phyloP scores from a whole-genome alignment of 2,113 vertebrate genomes.

The Monopterus albus region DNA sequence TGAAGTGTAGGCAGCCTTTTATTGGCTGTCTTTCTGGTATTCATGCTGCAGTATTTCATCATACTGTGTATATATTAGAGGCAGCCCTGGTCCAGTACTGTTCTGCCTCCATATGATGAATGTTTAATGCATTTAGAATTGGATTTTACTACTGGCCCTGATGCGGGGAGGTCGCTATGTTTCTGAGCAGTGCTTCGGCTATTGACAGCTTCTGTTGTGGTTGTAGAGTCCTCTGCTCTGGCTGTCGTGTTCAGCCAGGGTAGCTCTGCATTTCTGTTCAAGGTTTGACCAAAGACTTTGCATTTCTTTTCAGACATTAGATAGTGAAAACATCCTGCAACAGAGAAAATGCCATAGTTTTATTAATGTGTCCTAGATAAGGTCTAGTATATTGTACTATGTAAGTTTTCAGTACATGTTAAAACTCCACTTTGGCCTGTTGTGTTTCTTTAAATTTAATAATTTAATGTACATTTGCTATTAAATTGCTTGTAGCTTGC shows the following conservation, averaged over 20 bases:
- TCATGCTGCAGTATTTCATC: conserved; percentile 31
- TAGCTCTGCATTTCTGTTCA: not conserved
- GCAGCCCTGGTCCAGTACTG: not conserved
- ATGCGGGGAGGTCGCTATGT: conserved; percentile 16
- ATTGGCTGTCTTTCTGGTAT: conserved; percentile 38
- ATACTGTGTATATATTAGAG: conserved; percentile 29
- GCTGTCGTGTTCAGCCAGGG: not conserved
- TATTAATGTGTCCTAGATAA: not conserved
- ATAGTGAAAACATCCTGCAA: too few relatives aligned
- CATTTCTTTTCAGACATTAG: not conserved
- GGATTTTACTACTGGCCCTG: conserved; percentile 50
- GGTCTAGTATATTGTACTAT: not conserved
- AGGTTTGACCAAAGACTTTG: conserved; percentile 4
- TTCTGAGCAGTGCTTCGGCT: conserved; percentile 26
- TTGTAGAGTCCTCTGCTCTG: not conserved
- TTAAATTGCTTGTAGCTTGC: too few relatives aligned
- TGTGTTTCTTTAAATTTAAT: too few relatives aligned
- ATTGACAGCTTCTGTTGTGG: conserved; percentile 13
- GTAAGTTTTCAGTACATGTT: not conserved
- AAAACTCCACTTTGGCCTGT: not conserved
- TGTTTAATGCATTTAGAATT: conserved; percentile 73
- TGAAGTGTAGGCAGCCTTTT: conserved; percentile 12
- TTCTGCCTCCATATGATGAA: conserved; percentile 54
- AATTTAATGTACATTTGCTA: too few relatives aligned
- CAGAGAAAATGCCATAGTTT: not conserved